Conservation (phyloP, 2,797 vertebrate genomes). For the Vireo griseus region DNA sequence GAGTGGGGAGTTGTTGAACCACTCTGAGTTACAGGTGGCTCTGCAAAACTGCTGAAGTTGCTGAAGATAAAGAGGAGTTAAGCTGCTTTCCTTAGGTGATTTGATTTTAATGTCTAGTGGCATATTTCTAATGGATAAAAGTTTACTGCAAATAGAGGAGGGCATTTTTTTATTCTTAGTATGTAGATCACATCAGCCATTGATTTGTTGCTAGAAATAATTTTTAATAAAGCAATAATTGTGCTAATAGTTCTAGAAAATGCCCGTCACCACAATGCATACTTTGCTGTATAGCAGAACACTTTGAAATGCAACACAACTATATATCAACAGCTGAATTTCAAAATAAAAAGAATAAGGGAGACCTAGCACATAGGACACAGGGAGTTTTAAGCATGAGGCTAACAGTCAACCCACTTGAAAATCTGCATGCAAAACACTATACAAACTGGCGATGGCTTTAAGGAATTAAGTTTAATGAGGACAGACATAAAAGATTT, state of each 20-base stretch:
- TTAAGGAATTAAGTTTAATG: neutral
- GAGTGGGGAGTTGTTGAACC: conserved; percentile 29
- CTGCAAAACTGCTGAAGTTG: conserved; percentile 35
- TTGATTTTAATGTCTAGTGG: neutral
- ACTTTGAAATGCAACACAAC: neutral
- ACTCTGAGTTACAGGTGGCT: conserved; percentile 30
- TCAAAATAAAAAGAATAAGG: neutral
- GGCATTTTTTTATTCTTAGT: neutral
- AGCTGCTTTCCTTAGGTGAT: conserved; percentile 30
- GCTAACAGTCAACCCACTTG: neutral
- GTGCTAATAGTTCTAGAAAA: neutral
- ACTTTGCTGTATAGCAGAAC: neutral
- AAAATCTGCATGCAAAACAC: neutral
- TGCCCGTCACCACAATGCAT: neutral
- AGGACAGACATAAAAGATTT: neutral
- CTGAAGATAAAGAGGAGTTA: conserved; percentile 4
- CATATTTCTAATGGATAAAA: neutral
- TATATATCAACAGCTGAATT: neutral
- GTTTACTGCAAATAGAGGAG: neutral
- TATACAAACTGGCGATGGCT: neutral
- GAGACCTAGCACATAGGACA: neutral
- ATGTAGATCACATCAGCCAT: neutral
- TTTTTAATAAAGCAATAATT: neutral
- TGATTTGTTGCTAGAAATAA: neutral
- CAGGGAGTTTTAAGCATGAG: neutral